Base-by-base conservation (phyloP, 2,797 vertebrate species). In the Danio albolineatus region DNA sequence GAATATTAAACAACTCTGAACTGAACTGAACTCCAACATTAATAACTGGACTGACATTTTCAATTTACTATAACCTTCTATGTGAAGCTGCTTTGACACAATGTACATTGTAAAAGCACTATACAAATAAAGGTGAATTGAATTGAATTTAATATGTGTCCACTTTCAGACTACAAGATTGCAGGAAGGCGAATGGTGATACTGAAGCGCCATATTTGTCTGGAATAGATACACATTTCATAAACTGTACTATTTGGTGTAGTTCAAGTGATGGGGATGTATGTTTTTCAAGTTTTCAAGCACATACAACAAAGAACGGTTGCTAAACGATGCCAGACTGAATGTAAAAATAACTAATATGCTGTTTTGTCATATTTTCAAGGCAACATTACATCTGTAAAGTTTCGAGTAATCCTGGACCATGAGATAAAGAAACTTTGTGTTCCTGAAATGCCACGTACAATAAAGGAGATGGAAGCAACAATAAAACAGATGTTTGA, bases 361-460 rank as follows among this genome's bases (percentile, higher is more conserved):
- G 39, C 70, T 60, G 65, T 78, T 56, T 46, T 66, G 28, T 65
- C 36, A 56, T 77, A 19, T 70, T 78, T 78, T 70, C 48, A 78
- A 70, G 19, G 64, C 49, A 70, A 70, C 39, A 28, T 28, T 28
- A 28, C 28, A 69, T 78, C 56, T 64, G 46, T 76, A 53, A 76
- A 53, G 41, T 65, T 80, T 80, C 4, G 59, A 80, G 78, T 75
- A 41, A 67, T 80, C 61, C 19, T 65, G 46, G 71, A 80, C 49
- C 78, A 80, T 75, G 62, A 67, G n/a, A 75, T 80, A 66, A 74
- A n/a, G n/a, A 80, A 80, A 67, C 60, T 75, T 80, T 75, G 41
- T 78, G 51, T 78, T 78, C 76, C 64, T 78, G 76, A 19, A 78
- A 69, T 28, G 28, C 28, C 28, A 28, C 28, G 28, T 28, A 28